Conservation (phyloP, 2,888 invertebrate species). For the Trichopoda pennipes region DNA sequence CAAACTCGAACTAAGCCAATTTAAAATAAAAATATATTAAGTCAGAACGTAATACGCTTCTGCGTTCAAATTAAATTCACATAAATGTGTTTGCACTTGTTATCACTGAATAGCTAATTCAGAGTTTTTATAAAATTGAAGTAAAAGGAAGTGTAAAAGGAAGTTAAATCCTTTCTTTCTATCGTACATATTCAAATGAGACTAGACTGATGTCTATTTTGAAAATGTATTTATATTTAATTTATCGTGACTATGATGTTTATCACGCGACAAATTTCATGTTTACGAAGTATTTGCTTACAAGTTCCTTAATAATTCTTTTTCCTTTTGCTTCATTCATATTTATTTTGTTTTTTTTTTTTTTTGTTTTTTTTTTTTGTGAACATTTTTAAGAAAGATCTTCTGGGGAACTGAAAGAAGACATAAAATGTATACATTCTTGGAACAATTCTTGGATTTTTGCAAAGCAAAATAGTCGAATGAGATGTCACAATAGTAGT, state of each 20-base stretch:
- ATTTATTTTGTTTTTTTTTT: not conserved
- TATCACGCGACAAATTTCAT: conserved; percentile 58
- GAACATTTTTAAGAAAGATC: conserved; percentile 30
- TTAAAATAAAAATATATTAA: not conserved
- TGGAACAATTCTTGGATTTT: not conserved
- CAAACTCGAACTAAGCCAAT: conserved; percentile 6
- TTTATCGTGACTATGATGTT: conserved; percentile 65
- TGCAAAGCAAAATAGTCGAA: conserved; percentile 39
- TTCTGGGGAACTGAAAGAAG: conserved; percentile 1
- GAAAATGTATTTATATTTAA: conserved; percentile 38
- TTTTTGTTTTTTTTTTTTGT: not conserved
- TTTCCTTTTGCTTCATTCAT: not conserved
- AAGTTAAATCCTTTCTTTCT: conserved; percentile 19
- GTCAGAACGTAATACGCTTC: not conserved
- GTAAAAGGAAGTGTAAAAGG: conserved; percentile 20
- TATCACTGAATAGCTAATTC: not conserved
- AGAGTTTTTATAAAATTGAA: conserved; percentile 13
- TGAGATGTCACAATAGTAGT: conserved; percentile 36
- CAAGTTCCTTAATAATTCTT: not conserved
- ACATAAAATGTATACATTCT: conserved; percentile 28
- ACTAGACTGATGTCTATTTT: conserved; percentile 17
- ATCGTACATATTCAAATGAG: not conserved
- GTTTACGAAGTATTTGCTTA: conserved; percentile 4
- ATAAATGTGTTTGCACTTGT: not conserved
- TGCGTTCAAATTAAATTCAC: not conserved